phyloP scores from a whole-genome alignment of 2,888 invertebrate genomes.

The Orchestes rusci region DNA sequence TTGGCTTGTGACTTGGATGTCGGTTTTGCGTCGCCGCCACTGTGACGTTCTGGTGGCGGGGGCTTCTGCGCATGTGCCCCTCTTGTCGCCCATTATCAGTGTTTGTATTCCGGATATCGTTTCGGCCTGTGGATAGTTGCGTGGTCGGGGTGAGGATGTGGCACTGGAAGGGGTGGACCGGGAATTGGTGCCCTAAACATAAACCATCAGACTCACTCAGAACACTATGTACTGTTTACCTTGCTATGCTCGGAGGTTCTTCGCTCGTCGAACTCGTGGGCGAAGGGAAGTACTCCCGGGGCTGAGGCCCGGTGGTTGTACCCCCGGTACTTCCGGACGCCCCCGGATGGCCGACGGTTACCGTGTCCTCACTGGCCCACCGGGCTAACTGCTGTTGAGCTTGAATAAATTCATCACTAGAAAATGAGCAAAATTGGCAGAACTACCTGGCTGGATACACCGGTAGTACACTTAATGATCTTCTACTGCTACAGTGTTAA shows the following conservation, averaged over 20 bases:
- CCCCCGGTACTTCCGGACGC: conserved; percentile 32
- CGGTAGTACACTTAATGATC: conserved; percentile 22
- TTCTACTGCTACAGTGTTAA: too few species aligned
- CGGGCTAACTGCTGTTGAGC: conserved; percentile 94
- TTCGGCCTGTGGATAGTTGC: conserved; percentile 53
- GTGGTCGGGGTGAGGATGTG: conserved; percentile 41
- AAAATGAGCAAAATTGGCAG: conserved; percentile 41
- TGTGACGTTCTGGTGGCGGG: conserved; percentile 4
- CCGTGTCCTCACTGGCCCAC: conserved; percentile 83
- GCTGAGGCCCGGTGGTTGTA: conserved; percentile 44
- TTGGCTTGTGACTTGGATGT: too few species aligned
- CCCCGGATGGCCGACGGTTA: conserved; percentile 42
- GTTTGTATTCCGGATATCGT: conserved; percentile 67
- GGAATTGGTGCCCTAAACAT: conserved; percentile 43
- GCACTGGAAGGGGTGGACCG: conserved; percentile 40
- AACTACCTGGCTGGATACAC: conserved; percentile 20
- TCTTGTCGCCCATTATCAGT: conserved; percentile 53
- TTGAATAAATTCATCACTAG: conserved; percentile 96
- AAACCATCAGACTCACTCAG: not conserved
- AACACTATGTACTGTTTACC: conserved; percentile 25
- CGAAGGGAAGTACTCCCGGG: conserved; percentile 53
- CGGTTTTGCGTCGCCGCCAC: conserved; percentile 5
- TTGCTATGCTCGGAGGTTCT: conserved; percentile 50
- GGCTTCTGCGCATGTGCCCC: conserved; percentile 7
- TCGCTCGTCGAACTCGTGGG: conserved; percentile 48